Conservation (phyloP, 1,140 invertebrate species). For the Aradophagus sp. region DNA sequence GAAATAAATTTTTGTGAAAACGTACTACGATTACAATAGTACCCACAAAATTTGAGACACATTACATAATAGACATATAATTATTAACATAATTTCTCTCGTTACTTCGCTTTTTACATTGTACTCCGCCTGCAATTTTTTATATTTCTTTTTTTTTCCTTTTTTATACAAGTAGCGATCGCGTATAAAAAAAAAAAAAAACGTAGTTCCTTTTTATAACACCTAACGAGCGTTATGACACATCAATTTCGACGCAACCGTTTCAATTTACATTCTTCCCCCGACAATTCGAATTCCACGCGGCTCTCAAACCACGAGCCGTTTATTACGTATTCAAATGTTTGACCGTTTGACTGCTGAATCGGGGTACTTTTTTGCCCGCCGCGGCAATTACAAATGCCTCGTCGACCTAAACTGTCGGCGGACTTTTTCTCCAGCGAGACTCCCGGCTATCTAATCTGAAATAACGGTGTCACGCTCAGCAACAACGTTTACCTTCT, state of each 20-base stretch:
- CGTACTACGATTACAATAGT: too few species aligned
- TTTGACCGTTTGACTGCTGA: constrained; percentile 46
- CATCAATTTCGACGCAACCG: constrained; percentile 41
- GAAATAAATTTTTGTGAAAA: too few species aligned
- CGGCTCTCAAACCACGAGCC: constrained; percentile 37
- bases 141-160: constrained; percentile 5
- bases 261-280: constrained; percentile 50
- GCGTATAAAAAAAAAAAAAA: too few species aligned
- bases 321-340: constrained; percentile 55
- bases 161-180: constrained; percentile 8
- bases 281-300: constrained; percentile 42
- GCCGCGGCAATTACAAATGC: constrained; percentile 37
- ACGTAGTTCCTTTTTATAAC: constrained; percentile 44
- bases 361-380: constrained; percentile 35
- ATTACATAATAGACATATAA: too few species aligned
- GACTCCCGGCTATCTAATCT: constrained; percentile 39
- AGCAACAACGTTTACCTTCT: constrained; percentile 39
- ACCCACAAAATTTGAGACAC: too few species aligned
- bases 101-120: too few species aligned
- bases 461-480: constrained; percentile 41
- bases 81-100: too few species aligned
- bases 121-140: too few species aligned
- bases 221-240: constrained; percentile 41
- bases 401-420: constrained; percentile 27
- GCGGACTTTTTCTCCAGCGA: constrained; percentile 29